These are phyloP conservation scores for Oryctolagus cuniculus DNA, from an alignment of 2,113 vertebrate species.

Conservation along the genomic window mOryCun1.1 NC_091442.1:52831501-52832000, in stretches of 20 bases:
- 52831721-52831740: too few species aligned
- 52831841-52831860: slow-evolving; percentile 22
- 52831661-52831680: too few species aligned
- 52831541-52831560: too few species aligned
- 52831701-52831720: too few species aligned
- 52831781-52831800: not conserved
- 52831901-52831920: slow-evolving; percentile 1
- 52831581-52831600: too few species aligned
- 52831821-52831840: not conserved
- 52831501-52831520: too few species aligned
- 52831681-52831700: too few species aligned
- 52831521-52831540: too few species aligned
- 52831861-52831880: not conserved
- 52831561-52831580: too few species aligned
- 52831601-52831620: too few species aligned
- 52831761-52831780: slow-evolving; percentile 14
- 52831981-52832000: not conserved
- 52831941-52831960: slow-evolving; percentile 33
- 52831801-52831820: slow-evolving; percentile 13
- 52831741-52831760: not conserved
- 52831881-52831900: not conserved
- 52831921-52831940: slow-evolving; percentile 24
- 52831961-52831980: not conserved
- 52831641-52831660: too few species aligned
- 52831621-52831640: too few species aligned